phyloP scores from a whole-genome alignment of 2,888 invertebrate genomes.

The Tipula confusa region DNA sequence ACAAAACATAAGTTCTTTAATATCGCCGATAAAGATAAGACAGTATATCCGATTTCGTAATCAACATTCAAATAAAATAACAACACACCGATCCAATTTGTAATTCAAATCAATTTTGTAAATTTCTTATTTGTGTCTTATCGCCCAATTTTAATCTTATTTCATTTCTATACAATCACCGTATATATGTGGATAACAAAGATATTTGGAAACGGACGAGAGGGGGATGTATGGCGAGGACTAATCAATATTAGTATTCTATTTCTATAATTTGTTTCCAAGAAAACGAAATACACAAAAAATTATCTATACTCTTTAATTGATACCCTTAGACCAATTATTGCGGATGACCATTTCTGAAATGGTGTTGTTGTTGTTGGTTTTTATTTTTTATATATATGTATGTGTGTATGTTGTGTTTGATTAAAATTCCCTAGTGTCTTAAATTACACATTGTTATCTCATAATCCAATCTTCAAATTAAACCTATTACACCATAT shows the following conservation, averaged over 20 bases:
- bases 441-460: constrained; percentile 20
- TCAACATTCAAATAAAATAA: neutral
- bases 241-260: neutral
- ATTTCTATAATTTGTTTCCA: neutral
- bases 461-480: neutral
- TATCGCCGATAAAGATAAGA: no score
- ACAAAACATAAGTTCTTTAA: no score
- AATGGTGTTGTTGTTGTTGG: neutral
- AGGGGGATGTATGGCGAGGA: neutral
- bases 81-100: neutral
- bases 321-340: constrained; percentile 25
- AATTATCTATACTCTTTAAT: neutral
- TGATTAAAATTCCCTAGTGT: neutral
- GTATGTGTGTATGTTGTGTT: neutral
- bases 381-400: neutral
- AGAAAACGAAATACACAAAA: neutral
- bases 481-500: neutral
- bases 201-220: neutral
- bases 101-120: neutral
- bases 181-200: neutral
- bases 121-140: neutral
- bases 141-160: neutral
- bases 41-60: neutral
- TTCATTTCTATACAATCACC: neutral
- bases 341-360: neutral